phyloP scores from a whole-genome alignment of 1,140 invertebrate species.

The Drosophila bocqueti region DNA sequence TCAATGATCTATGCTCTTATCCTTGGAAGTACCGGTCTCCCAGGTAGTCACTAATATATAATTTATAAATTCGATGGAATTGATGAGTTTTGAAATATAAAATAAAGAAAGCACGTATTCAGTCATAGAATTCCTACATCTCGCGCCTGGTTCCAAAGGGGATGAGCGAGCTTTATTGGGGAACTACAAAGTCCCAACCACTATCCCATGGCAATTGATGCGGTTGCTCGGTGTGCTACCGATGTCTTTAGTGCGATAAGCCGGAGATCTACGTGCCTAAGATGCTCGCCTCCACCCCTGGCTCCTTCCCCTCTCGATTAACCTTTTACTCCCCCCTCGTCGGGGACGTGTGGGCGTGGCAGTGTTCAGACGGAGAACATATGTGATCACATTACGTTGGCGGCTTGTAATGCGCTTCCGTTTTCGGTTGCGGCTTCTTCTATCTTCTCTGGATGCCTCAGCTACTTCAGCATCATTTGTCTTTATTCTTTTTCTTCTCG shows the following conservation, averaged over 20 bases:
- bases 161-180: neutral
- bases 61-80: neutral
- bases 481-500: slow-evolving; percentile 7
- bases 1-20: neutral
- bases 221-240: neutral
- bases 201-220: neutral
- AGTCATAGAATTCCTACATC: neutral
- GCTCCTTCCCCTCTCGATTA: neutral
- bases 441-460: neutral
- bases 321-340: slow-evolving; percentile 4
- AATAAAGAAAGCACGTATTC: neutral
- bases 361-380: slow-evolving; percentile 31
- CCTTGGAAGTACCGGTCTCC: neutral
- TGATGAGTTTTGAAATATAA: neutral
- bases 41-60: neutral
- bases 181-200: neutral
- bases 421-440: slow-evolving; percentile 41
- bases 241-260: slow-evolving; percentile 64
- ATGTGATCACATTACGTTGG: slow-evolving; percentile 73
- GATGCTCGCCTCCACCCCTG: slow-evolving; percentile 5
- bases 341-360: slow-evolving; percentile 44
- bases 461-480: slow-evolving; percentile 30
- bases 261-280: slow-evolving; percentile 56
- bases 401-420: slow-evolving; percentile 76
- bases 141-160: neutral